Base-by-base conservation (phyloP, 1,140 invertebrate genomes). In the Philopotamus ludificatus region DNA sequence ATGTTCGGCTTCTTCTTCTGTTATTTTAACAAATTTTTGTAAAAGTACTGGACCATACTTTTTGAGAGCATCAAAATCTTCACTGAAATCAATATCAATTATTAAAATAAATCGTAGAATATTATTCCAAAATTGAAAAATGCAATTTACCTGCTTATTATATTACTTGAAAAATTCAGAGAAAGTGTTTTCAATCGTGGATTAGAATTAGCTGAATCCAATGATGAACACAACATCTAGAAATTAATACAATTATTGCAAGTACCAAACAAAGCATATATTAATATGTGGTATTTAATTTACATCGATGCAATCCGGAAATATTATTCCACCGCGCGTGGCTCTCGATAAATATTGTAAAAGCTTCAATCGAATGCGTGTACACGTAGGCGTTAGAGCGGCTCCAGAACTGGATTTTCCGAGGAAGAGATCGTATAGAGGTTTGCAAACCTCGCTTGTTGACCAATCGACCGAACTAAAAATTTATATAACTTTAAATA, bases 201-300 rank as follows among this genome's bases (percentile, higher is more conserved):
- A 79, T 94, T 93, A 0, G 92, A 91, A 72, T 92, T 89, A 9
- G 81, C 84, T 50, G 92, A 92, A 80, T 91, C 94, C 4, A 96
- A 77, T 39, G 91, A 90, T 71, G 94, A 91, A 80, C 94, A 95
- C n/a, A 63, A 95, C 86, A 16, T 93, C 86, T 86, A 91, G 76
- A 41, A 83, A 81, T 34, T 34, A 2, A 54, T 2, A 49, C 9
- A 49, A 49, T 49, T 4, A 21, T 18, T 16, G 18, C 23, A 2
- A 10, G 10, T 49, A 2, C 20, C n/a, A n/a, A n/a, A n/a, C n/a
- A n/a, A n/a, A n/a, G n/a, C n/a, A n/a, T n/a, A n/a, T n/a, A n/a
- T n/a, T n/a, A n/a, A n/a, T n/a, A n/a, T n/a, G n/a, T n/a, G n/a
- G n/a, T n/a, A n/a, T n/a, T n/a, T 8, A 42, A 16, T 12, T 21